Base-by-base conservation (phyloP, 2,888 invertebrate species). In the Minunthozetes semirufus region DNA sequence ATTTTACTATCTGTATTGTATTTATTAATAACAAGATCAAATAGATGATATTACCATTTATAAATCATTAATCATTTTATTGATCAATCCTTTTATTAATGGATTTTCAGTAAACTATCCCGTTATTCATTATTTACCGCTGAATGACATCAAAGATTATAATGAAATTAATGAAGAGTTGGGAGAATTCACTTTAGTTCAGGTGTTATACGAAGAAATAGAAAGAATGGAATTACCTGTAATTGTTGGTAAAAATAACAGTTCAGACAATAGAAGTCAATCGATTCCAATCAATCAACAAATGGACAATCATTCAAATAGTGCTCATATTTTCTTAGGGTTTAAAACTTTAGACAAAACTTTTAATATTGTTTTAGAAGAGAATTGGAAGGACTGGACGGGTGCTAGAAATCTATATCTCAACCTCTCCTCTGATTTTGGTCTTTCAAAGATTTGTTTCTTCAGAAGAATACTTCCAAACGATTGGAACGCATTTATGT, bases 311-410 rank as follows among this genome's bases (percentile, higher is more conserved):
- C 42, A 15, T n/a, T 61, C 50, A 42, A 25, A 61, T n/a, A 11
- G 29, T 79, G 72, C 68, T n/a, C 42, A 68, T 63, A 76, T 79
- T 33, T 72, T 83, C 42, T 79, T 83, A 27, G 84, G 84, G 2
- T 83, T 82, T 80, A 83, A 83, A 78, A 82, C 82, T 63, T 79
- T 83, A 19, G 83, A 83, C 56, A 81, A 80, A 74, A 81, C 80
- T 76, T 81, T 79, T 79, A 82, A 81, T 80, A 79, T 80, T 59
- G 81, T 82, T 13, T 80, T 83, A 80, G 81, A 83, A 22, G 82
- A 82, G 74, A 82, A 82, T 5, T 84, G 84, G 84, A 84, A 84
- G 78, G 84, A 84, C 75, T 84, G 84, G 84, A 84, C 84, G 8
- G 84, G 84, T 19, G 84, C 83, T 6, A 79, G 84, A 1, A 81